A percentile compares a stretch with the other conserved stretches of the same genome.
Conservation (phyloP, 2,113 vertebrate species). For the Mus spicilegus region DNA sequence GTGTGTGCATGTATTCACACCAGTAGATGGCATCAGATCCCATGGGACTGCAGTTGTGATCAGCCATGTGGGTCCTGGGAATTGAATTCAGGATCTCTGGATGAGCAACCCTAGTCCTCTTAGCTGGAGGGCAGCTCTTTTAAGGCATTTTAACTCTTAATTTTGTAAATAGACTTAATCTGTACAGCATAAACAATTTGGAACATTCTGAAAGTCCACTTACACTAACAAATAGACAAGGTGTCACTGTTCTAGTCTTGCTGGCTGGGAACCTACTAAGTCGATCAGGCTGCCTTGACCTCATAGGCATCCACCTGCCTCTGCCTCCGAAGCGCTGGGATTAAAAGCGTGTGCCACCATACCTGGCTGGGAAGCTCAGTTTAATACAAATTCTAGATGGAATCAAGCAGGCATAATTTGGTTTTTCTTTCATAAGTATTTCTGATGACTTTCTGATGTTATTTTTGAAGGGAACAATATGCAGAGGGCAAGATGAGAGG, state of each 20-base stretch:
- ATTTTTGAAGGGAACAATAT: slow-evolving; percentile 96
- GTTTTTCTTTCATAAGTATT: neutral
- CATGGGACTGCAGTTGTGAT: neutral
- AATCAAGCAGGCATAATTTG: neutral
- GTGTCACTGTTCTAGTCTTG: neutral
- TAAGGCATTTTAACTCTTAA: neutral
- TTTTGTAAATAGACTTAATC: neutral
- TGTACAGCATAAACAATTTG: neutral
- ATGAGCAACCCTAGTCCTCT: neutral
- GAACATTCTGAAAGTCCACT: neutral
- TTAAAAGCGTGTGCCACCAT: neutral
- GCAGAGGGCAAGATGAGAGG: slow-evolving; percentile 99
- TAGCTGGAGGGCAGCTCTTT: neutral
- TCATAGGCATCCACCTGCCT: neutral
- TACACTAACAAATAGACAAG: neutral
- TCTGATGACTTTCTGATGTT: neutral
- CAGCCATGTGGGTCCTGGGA: neutral
- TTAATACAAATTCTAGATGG: slow-evolving; percentile 16
- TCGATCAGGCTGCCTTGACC: neutral
- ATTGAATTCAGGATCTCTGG: neutral
- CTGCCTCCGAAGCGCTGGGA: neutral
- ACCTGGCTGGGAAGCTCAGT: neutral
- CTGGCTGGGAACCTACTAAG: too few species aligned
- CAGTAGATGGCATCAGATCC: neutral
- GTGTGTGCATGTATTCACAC: neutral